Conservation (phyloP, 2,888 invertebrate genomes). For the Graphium colonna region DNA sequence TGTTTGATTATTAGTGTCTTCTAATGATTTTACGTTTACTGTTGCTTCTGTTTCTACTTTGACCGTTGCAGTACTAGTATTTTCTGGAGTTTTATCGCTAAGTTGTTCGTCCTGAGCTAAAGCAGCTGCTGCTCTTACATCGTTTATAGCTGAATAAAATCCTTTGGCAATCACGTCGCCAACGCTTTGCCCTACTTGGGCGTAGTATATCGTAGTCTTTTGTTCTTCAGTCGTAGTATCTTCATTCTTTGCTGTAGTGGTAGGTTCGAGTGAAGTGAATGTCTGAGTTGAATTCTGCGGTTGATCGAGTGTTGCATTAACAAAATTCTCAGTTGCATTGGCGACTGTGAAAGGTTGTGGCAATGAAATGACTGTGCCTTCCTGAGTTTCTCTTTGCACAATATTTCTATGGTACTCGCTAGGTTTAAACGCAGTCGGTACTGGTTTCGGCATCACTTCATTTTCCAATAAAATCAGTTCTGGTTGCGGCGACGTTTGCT, state of each 20-base stretch:
- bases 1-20: slow-evolving; percentile 38
- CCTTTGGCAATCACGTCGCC: slow-evolving; percentile 60
- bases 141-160: slow-evolving; percentile 81
- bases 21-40: slow-evolving; percentile 24
- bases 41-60: slow-evolving; percentile 23
- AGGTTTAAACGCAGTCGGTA: slow-evolving; percentile 43
- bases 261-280: slow-evolving; percentile 44
- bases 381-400: slow-evolving; percentile 63
- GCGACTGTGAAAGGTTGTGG: slow-evolving; percentile 46
- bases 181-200: slow-evolving; percentile 66
- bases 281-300: slow-evolving; percentile 48
- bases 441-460: slow-evolving; percentile 49
- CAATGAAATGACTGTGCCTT: slow-evolving; percentile 51
- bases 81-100: slow-evolving; percentile 54
- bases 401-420: slow-evolving; percentile 52
- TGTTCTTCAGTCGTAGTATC: slow-evolving; percentile 50
- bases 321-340: slow-evolving; percentile 49
- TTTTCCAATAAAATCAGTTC: slow-evolving; percentile 53
- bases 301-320: slow-evolving; percentile 39
- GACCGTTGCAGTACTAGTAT: slow-evolving; percentile 34
- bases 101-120: slow-evolving; percentile 80
- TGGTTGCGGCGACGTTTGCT: slow-evolving; percentile 33
- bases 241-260: slow-evolving; percentile 54
- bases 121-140: slow-evolving; percentile 81
- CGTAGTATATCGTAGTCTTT: slow-evolving; percentile 65